These are phyloP conservation scores for Pseudochaenichthys georgianus DNA, from an alignment of 2,797 vertebrate species.

Conservation along the genomic window DNA sequence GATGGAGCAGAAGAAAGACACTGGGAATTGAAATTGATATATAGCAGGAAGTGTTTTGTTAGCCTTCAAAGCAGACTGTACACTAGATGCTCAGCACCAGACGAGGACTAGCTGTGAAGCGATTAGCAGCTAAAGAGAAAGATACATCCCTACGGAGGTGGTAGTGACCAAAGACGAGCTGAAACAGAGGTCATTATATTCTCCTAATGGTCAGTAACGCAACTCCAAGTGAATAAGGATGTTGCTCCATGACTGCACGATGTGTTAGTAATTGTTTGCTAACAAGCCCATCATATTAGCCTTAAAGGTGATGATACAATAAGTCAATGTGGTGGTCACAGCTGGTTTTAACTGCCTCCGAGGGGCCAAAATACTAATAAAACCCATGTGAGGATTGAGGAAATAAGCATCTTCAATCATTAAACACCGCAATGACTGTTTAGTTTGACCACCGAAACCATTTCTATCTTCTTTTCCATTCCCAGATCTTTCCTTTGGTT, in stretches of 20 bases:
- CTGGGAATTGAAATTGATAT: slow-evolving; percentile 10
- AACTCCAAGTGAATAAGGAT: neutral
- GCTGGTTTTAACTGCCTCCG: neutral
- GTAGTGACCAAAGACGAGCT: neutral
- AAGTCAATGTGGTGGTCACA: neutral
- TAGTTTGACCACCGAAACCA: slow-evolving; percentile 26
- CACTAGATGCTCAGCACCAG: neutral
- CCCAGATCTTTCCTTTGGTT: slow-evolving; percentile 50
- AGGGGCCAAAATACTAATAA: neutral
- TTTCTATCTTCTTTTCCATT: slow-evolving; percentile 28
- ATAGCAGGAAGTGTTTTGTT: neutral
- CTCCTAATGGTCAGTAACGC: neutral
- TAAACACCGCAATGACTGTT: neutral
- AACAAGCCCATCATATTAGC: neutral
- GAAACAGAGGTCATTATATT: neutral
- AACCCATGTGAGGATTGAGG: neutral
- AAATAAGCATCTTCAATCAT: neutral
- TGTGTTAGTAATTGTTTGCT: neutral
- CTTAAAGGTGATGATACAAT: slow-evolving; percentile 6
- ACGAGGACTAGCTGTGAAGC: neutral
- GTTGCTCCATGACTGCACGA: neutral
- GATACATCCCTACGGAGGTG: neutral
- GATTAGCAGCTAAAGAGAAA: neutral
- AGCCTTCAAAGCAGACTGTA: neutral
- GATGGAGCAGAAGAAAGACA: neutral